A percentile compares a stretch with the other conserved stretches of the same genome.
phyloP scores from a whole-genome alignment of 2,113 vertebrate species.

The Eretmochelys imbricata region DNA sequence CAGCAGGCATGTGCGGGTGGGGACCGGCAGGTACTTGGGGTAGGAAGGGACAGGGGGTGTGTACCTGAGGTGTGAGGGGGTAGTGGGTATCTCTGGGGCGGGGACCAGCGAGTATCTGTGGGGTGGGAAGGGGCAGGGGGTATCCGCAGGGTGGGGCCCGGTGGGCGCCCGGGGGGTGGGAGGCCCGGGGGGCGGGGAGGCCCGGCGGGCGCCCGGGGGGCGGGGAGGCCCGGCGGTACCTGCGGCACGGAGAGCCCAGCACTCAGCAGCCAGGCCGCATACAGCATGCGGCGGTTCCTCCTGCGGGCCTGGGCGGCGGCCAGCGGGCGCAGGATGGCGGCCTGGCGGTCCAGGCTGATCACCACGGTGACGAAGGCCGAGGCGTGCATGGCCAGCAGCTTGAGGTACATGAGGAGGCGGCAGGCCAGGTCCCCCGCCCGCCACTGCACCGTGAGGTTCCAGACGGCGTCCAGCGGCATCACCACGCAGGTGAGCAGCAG shows the following conservation, averaged over 20 bases:
- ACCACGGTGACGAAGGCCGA: constrained; percentile 88
- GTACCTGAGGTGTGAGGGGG: too few species aligned
- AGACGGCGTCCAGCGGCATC: constrained; percentile 89
- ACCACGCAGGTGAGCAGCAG: constrained; percentile 87
- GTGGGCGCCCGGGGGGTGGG: neutral
- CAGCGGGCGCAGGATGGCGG: constrained; percentile 86
- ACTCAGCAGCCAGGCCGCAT: constrained; percentile 84
- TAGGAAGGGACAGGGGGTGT: too few species aligned
- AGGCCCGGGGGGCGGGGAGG: accelerated
- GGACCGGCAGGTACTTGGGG: too few species aligned
- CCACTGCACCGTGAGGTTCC: constrained; percentile 92
- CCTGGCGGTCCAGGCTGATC: constrained; percentile 89
- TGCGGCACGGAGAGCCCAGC: constrained; percentile 83
- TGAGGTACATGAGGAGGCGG: constrained; percentile 88
- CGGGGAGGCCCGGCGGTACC: constrained; percentile 71
- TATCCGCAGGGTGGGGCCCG: too few species aligned
- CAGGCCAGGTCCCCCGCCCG: constrained; percentile 84
- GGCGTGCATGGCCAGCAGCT: constrained; percentile 89
- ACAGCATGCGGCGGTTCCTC: constrained; percentile 85
- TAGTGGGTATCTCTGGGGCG: too few species aligned
- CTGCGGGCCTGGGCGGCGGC: constrained; percentile 81
- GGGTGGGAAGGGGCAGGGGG: too few species aligned
- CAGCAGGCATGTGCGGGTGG: too few species aligned
- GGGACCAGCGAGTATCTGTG: too few species aligned
- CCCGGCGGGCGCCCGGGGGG: constrained; percentile 72